A percentile compares a stretch with the other conserved stretches of the same genome.
These are phyloP conservation scores for Pseudachorutes palmiensis DNA, from an alignment of 1,140 invertebrate species.

Conservation along the genomic window DNA sequence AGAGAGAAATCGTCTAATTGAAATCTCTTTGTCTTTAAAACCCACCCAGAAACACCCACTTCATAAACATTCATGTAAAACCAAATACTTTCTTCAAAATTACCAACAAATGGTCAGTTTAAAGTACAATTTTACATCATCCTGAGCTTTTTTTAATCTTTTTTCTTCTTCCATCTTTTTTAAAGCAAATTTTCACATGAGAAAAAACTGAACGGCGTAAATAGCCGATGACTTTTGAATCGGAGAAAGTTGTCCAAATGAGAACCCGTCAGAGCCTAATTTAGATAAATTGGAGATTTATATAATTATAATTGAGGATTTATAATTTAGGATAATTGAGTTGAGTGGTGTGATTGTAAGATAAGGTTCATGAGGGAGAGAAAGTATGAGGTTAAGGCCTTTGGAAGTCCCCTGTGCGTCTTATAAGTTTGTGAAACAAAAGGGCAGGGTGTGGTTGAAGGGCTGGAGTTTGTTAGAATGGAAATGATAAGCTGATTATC, in stretches of 20 bases:
- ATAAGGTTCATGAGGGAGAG: too few species aligned
- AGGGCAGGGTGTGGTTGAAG: neutral
- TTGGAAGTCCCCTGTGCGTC: neutral
- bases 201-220: neutral
- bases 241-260: neutral
- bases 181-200: too few species aligned
- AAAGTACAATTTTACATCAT: too few species aligned
- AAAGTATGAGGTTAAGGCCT: neutral
- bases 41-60: neutral
- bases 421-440: neutral
- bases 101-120: neutral
- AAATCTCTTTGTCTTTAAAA: neutral
- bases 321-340: neutral
- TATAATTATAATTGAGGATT: neutral
- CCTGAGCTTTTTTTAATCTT: too few species aligned
- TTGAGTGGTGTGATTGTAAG: neutral
- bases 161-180: too few species aligned
- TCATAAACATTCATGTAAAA: neutral
- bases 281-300: neutral
- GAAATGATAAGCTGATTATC: conserved; percentile 17
- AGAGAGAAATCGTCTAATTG: conserved; percentile 1
- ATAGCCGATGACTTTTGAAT: neutral
- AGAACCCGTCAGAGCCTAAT: neutral
- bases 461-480: neutral
- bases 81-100: neutral